These are phyloP conservation scores for Daboia siamensis DNA, from an alignment of 2,113 vertebrate species.

Conservation along the genomic window DNA sequence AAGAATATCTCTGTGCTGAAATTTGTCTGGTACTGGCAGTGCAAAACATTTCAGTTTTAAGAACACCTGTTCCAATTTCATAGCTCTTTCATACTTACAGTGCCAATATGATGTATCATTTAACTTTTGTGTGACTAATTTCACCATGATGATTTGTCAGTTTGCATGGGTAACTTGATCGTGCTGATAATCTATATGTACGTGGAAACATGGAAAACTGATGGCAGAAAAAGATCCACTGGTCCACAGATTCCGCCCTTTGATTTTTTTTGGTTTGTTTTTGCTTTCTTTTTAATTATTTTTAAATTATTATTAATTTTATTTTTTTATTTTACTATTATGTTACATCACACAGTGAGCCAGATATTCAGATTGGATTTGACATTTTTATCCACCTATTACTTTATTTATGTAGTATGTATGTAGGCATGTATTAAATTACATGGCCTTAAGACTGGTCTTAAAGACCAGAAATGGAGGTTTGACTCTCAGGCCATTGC, in stretches of 20 bases:
- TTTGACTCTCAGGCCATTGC: neutral
- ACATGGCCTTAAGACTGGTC: neutral
- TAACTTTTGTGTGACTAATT: neutral
- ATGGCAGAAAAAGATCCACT: neutral
- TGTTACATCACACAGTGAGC: neutral
- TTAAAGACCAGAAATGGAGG: neutral
- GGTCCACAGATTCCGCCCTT: neutral
- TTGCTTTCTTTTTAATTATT: neutral
- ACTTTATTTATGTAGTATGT: neutral
- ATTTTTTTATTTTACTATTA: neutral
- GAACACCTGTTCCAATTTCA: neutral
- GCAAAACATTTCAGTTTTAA: neutral
- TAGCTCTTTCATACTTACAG: neutral
- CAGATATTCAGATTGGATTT: neutral
- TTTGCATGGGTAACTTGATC: neutral
- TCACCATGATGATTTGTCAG: neutral
- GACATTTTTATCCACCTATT: neutral
- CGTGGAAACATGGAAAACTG: neutral
- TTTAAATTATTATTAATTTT: neutral
- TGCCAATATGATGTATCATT: neutral
- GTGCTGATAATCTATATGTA: neutral
- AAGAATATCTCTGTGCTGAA: neutral
- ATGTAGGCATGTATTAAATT: neutral
- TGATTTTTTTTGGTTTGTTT: neutral
- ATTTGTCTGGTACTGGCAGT: neutral